Conservation (phyloP, 2,888 invertebrate genomes). For the Callimorpha dominula region DNA sequence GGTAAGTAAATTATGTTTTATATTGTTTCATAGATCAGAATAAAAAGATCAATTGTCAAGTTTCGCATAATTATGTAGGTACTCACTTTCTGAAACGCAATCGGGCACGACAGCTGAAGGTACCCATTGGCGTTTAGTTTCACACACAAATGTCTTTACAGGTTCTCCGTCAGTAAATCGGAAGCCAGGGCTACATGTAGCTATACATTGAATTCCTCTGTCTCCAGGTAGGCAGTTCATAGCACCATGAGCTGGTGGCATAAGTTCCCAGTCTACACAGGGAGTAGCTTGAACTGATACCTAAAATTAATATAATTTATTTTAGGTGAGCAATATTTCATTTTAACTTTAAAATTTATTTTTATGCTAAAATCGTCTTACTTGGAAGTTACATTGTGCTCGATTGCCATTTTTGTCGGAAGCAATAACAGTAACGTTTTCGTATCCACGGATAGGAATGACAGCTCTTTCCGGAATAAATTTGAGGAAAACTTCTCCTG, state of each 20-base stretch:
- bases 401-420: slow-evolving; percentile 95
- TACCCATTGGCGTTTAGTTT: slow-evolving; percentile 93
- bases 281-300: slow-evolving; percentile 96
- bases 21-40: not conserved
- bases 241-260: slow-evolving; percentile 95
- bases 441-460: slow-evolving; percentile 94
- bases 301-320: slow-evolving; percentile 61
- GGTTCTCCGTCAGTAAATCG: slow-evolving; percentile 97
- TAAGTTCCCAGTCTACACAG: slow-evolving; percentile 97
- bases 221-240: slow-evolving; percentile 95
- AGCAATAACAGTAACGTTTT: slow-evolving; percentile 96
- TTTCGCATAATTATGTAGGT: not conserved
- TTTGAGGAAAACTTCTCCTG: slow-evolving; percentile 94
- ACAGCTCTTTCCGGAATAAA: slow-evolving; percentile 94
- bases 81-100: slow-evolving; percentile 96
- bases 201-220: slow-evolving; percentile 94
- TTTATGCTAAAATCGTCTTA: slow-evolving; percentile 59
- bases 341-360: not conserved
- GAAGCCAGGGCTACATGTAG: slow-evolving; percentile 95
- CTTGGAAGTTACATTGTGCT: slow-evolving; percentile 97
- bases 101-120: slow-evolving; percentile 97
- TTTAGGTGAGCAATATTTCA: not conserved
- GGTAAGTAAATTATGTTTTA: slow-evolving; percentile 42
- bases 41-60: not conserved
- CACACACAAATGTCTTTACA: slow-evolving; percentile 94